Evolutionary conservation across 2,888 invertebrate species (phyloP), one percentile per base, ranked within the genome.

Genomic region (Tortricodes alternella): DNA sequence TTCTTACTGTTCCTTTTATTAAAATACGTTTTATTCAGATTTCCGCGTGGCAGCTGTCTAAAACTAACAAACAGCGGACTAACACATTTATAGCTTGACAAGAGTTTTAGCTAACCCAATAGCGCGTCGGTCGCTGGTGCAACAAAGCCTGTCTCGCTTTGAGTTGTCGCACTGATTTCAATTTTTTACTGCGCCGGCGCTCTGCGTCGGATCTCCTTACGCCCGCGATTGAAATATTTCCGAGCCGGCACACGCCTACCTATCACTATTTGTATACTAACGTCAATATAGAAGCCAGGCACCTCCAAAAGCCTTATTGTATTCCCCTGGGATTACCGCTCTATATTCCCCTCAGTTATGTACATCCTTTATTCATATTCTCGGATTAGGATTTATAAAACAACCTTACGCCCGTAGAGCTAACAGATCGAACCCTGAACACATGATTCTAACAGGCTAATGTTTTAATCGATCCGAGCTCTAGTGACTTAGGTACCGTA

Each of bases 211-310:
- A 74, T 72, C 74, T 76, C 72, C 75, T 77, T 77, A 74, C 73
- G 66, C 58, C 60, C 69, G 55, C 73, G 71, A 76, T 76, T 73
- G 75, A 71, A 76, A 76, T 76, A 75, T 76, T 73, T 75, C 73
- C 73, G 67, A 58, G 62, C 70, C 73, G 71, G 62, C 66, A 64
- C 59, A 67, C 71, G 68, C 71, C 63, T 65, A 64, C 65, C 62
- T 64, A 51, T 57, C 50, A 57, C 62, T 72, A 74, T 74, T 74
- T 76, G 71, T 71, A 65, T 64, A 67, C 65, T 64, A 64, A 56
- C 65, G 65, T 71, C 74, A 71, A 73, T 73, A 74, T 65, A 68
- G 63, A 63, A 66, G 65, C 65, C 62, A 64, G 62, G 64, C 63
- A 53, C 62, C 62, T 62, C 56, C 55, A 59, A 63, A 62, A 64